phyloP scores from a whole-genome alignment of 2,888 invertebrate species.

The Epinotia ramella region DNA sequence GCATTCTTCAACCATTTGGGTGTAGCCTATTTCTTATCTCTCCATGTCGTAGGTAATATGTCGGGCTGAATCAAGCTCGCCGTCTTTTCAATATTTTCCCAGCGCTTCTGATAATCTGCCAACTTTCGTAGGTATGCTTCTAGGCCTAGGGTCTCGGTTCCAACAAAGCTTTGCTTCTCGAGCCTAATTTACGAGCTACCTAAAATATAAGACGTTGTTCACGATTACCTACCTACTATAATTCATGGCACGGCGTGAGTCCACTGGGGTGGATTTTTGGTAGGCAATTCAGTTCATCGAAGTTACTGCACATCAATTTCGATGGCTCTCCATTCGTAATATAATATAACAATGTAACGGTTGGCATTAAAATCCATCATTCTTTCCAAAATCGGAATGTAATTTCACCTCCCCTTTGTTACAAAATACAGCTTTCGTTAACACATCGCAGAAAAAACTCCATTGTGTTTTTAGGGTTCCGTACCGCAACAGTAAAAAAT shows the following conservation, averaged over 20 bases:
- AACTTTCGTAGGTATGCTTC: neutral
- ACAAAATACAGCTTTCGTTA: conserved; percentile 21
- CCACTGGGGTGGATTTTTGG: neutral
- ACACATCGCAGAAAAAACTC: conserved; percentile 11
- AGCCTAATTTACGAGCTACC: neutral
- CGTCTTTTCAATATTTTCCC: no score
- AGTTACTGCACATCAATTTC: neutral
- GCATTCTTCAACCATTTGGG: no score
- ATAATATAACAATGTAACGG: conserved; percentile 22
- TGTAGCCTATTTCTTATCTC: no score
- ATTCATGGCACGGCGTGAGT: conserved; percentile 1
- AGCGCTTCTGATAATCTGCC: neutral
- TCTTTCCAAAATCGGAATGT: conserved; percentile 11
- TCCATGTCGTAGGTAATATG: no score
- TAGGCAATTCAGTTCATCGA: neutral
- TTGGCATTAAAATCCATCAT: conserved; percentile 16
- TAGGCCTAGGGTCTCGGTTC: neutral
- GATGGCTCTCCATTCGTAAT: neutral
- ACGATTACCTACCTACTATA: neutral
- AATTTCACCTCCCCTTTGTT: conserved; percentile 16
- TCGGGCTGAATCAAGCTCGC: no score
- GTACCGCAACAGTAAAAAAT: neutral
- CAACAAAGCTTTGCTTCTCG: neutral
- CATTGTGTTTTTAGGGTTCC: conserved; percentile 24
- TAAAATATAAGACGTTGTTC: neutral